Percentiles rank a stretch among this genome's conserved stretches.
Conservation (phyloP, 2,888 invertebrate genomes). For the Dioctria rufipes region DNA sequence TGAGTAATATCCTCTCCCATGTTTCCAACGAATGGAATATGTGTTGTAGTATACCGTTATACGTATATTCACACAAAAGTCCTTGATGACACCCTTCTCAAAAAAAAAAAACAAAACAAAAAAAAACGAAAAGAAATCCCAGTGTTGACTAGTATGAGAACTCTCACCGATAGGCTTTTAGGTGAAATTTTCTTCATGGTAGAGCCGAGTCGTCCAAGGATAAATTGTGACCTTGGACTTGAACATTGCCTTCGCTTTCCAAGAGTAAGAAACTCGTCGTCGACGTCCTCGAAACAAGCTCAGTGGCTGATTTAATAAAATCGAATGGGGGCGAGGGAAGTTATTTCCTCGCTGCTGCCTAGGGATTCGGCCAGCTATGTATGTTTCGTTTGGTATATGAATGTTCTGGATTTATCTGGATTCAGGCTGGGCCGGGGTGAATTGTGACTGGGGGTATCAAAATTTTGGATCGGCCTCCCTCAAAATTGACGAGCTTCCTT, state of each 20-base stretch:
- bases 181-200: not conserved
- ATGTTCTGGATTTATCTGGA: too few relatives aligned
- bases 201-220: conserved; percentile 39
- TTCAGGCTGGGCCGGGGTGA: conserved; percentile 32
- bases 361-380: conserved; percentile 57
- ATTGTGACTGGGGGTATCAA: conserved; percentile 45
- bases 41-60: not conserved
- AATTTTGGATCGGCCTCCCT: conserved; percentile 51
- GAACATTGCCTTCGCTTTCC: conserved; percentile 54
- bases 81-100: conserved; percentile 40
- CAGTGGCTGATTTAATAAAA: conserved; percentile 47
- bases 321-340: conserved; percentile 32
- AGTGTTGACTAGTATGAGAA: not conserved
- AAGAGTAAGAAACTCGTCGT: conserved; percentile 54
- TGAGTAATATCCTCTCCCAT: conserved; percentile 46
- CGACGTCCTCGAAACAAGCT: conserved; percentile 40
- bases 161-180: not conserved
- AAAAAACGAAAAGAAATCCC: not conserved
- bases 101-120: too few relatives aligned
- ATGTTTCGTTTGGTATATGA: conserved; percentile 30
- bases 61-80: not conserved
- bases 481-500: not conserved
- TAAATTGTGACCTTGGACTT: conserved; percentile 57
- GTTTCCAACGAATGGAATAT: conserved; percentile 33
- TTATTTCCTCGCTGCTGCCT: conserved; percentile 56